Percentiles rank a stretch among this genome's conserved stretches.
These are phyloP conservation scores for Chondrilla cf. caribensis DNA, from an alignment of 37 sponge, comb jelly and placozoan genomes.

Conservation along the genomic window DNA sequence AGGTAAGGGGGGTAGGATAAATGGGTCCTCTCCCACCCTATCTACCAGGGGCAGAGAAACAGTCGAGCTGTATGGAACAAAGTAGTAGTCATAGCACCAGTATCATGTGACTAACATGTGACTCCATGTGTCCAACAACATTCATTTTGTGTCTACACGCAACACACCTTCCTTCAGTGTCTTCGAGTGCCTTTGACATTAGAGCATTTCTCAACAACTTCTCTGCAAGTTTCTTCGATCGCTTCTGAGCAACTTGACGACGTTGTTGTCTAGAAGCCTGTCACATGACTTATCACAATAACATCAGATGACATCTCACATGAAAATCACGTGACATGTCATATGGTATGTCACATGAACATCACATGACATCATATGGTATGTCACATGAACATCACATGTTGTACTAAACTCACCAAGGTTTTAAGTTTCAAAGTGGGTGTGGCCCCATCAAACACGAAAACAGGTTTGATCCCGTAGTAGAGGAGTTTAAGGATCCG, in stretches of 20 bases:
- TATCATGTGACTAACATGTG: too few relatives aligned
- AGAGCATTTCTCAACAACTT: conserved; percentile 52
- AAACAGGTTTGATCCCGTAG: conserved; percentile 90
- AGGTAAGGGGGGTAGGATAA: conserved; percentile 53
- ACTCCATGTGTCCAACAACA: too few relatives aligned
- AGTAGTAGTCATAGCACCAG: neutral
- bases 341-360: neutral
- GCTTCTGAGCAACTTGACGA: conserved; percentile 25
- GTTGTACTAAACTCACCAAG: conserved; percentile 37
- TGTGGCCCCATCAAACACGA: conserved; percentile 95
- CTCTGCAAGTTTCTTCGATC: conserved; percentile 30
- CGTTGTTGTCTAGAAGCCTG: conserved; percentile 44
- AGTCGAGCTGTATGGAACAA: neutral
- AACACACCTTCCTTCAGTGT: neutral
- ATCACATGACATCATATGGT: neutral
- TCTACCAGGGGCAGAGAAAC: neutral
- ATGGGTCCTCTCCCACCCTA: conserved; percentile 41
- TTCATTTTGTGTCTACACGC: too few relatives aligned
- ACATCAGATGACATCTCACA: neutral
- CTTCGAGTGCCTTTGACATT: conserved; percentile 52
- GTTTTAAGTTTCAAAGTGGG: conserved; percentile 89
- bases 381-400: neutral
- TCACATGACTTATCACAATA: neutral
- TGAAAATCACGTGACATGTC: neutral
- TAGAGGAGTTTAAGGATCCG: conserved; percentile 94